phyloP scores from a whole-genome alignment of 1,140 invertebrate genomes.

The Papilio machaon region DNA sequence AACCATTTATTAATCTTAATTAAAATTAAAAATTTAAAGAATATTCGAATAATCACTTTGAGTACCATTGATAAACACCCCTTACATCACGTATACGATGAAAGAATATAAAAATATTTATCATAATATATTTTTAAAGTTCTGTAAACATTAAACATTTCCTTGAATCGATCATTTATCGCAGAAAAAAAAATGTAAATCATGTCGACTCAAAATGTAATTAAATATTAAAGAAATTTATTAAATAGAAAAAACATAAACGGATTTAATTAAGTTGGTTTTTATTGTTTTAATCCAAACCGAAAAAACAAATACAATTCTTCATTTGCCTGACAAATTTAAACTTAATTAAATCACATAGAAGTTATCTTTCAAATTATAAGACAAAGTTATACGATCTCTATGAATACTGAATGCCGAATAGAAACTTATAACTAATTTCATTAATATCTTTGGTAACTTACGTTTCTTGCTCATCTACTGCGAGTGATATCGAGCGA shows the following conservation, averaged over 20 bases:
- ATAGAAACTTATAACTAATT: constrained; percentile 51
- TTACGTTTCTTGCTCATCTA: constrained; percentile 73
- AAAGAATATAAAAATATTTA: background rate
- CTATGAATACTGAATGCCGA: background rate
- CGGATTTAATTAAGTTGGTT: background rate
- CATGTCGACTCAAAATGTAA: no score
- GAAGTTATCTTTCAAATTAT: constrained; percentile 10
- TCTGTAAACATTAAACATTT: no score
- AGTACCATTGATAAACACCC: background rate
- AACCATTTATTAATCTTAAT: constrained; percentile 64
- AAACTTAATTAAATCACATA: constrained; percentile 18
- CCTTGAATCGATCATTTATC: no score
- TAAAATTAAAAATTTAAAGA: constrained; percentile 38
- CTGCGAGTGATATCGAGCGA: constrained; percentile 59
- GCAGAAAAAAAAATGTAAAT: no score
- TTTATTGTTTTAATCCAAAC: background rate
- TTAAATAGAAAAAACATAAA: no score
- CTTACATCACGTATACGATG: background rate
- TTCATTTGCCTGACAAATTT: background rate
- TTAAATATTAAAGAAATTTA: no score
- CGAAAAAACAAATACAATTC: background rate
- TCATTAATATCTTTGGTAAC: constrained; percentile 55
- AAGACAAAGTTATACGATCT: constrained; percentile 15
- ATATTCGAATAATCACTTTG: no score
- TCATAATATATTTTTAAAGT: no score